Evolutionary conservation across 2,888 invertebrate genomes (phyloP).

Genomic region (Agrotis exclamationis): DNA sequence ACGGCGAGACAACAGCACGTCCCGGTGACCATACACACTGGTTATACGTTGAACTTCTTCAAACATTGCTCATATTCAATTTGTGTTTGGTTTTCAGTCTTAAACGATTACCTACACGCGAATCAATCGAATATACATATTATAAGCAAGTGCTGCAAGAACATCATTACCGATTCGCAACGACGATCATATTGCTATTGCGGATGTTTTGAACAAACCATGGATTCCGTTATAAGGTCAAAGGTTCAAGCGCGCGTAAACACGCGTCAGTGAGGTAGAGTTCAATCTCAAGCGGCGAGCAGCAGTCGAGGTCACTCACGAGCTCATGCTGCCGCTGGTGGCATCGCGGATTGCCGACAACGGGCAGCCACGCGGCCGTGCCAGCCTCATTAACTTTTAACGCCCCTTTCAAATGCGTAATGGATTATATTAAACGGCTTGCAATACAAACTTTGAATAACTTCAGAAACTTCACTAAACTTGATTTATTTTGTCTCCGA

Average conservation of each 20-base stretch:
- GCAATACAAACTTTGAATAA: conserved; percentile 16
- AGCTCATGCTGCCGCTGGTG: conserved; percentile 2
- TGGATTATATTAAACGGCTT: conserved; percentile 36
- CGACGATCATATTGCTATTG: conserved; percentile 22
- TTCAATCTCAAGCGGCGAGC: not conserved
- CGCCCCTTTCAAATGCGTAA: conserved; percentile 42
- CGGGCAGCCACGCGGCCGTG: conserved; percentile 21
- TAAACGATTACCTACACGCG: conserved; percentile 12
- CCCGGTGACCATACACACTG: not conserved
- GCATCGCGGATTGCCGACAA: conserved; percentile 28
- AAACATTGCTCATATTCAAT: not conserved
- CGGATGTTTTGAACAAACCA: conserved; percentile 10
- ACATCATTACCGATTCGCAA: conserved; percentile 24
- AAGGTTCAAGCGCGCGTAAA: conserved; percentile 16
- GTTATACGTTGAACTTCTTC: not conserved
- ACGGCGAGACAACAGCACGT: not conserved
- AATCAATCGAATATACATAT: conserved; percentile 27
- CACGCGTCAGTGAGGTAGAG: not conserved
- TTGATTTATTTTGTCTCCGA: conserved; percentile 15
- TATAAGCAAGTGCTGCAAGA: conserved; percentile 27
- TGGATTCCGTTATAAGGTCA: conserved; percentile 25
- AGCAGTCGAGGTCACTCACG: not conserved
- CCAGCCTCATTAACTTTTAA: conserved; percentile 45
- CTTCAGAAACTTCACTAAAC: conserved; percentile 22
- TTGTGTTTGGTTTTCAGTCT: not conserved